These are phyloP conservation scores for Galaxias olidus DNA, from an alignment of 2,797 vertebrate species.

Conservation along the genomic window DNA sequence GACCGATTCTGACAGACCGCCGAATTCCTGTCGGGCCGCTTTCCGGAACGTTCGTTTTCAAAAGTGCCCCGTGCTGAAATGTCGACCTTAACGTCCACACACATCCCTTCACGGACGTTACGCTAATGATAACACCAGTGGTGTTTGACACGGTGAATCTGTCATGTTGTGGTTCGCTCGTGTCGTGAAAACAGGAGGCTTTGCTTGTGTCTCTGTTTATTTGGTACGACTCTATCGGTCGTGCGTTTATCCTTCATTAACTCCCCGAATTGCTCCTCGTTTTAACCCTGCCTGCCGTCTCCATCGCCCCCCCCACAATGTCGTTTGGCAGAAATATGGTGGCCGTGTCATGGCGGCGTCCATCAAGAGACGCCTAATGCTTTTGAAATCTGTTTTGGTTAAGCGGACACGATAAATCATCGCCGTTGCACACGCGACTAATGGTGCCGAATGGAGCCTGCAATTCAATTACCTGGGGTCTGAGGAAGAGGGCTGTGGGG, in stretches of 20 bases:
- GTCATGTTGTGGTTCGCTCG: conserved; percentile 22
- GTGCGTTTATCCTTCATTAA: conserved; percentile 21
- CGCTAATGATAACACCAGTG: conserved; percentile 29
- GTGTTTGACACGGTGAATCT: conserved; percentile 30
- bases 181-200: background rate
- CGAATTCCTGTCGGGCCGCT: conserved; percentile 32
- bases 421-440: conserved; percentile 69
- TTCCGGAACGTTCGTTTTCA: conserved; percentile 50
- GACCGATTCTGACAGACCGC: conserved; percentile 65
- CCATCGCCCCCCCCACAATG: conserved; percentile 22
- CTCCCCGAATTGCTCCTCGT: conserved; percentile 17
- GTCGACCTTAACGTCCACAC: conserved; percentile 55
- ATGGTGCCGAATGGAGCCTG: conserved; percentile 69
- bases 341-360: conserved; percentile 58
- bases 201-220: conserved; percentile 19
- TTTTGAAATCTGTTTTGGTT: conserved; percentile 73
- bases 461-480: conserved; percentile 66
- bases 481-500: conserved; percentile 62
- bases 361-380: conserved; percentile 62
- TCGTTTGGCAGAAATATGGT: conserved; percentile 36
- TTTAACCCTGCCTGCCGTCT: conserved; percentile 12
- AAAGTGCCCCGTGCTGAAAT: conserved; percentile 36
- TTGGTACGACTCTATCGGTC: conserved; percentile 15
- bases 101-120: conserved; percentile 33
- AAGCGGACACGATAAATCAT: conserved; percentile 75